Evolutionary conservation across 2,888 invertebrate genomes (phyloP), one percentile per base, ranked within the genome.

Genomic region (Pristionchus mayeri): DNA sequence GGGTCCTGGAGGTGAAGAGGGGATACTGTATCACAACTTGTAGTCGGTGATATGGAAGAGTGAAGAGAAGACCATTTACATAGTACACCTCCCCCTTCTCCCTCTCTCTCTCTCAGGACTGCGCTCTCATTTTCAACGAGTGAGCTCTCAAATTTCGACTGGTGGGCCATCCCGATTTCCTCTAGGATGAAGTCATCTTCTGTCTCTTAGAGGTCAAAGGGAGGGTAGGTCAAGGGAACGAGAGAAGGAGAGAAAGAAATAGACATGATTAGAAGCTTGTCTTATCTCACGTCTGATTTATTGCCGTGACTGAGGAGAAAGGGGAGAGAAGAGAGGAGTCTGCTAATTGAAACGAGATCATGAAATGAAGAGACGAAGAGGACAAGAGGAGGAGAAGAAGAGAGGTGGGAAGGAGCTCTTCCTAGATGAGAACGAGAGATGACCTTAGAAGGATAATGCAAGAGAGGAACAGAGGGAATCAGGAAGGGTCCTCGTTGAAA

Each of bases 51-150:
- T n/a, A n/a, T n/a, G n/a, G n/a, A n/a, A n/a, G 54, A 54, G 54
- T 16, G 27, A 63, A 30, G 63, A 34, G 50, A 30, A 50, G 76
- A 24, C 13, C 30, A 50, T n/a, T 50, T n/a, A n/a, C n/a, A n/a
- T 78, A 50, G 40, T 84, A 48, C 63, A 79, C 76, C 84, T 79
- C 79, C 81, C 82, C 79, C 27, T 50, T 34, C 81, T 85, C 71
- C 40, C 44, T 18, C 52, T 24, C 30, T 82, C 57, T 75, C 81
- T 40, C 60, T 24, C 3, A 40, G 3, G 57, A 40, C 37, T 48
- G 54, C 27, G 57, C 21, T 27, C 44, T 80, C 60, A 54, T 37
- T 44, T 80, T 57, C 24, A 40, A 57, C 80, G 54, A 54, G 54
- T 7, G 48, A 21, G 6, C 40, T 80, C 80, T 80, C 80, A 57